A percentile compares a stretch with the other conserved stretches of the same genome.
These are phyloP conservation scores for Hippocampus abdominalis DNA, from an alignment of 2,113 vertebrate species.

Conservation along the genomic window DNA sequence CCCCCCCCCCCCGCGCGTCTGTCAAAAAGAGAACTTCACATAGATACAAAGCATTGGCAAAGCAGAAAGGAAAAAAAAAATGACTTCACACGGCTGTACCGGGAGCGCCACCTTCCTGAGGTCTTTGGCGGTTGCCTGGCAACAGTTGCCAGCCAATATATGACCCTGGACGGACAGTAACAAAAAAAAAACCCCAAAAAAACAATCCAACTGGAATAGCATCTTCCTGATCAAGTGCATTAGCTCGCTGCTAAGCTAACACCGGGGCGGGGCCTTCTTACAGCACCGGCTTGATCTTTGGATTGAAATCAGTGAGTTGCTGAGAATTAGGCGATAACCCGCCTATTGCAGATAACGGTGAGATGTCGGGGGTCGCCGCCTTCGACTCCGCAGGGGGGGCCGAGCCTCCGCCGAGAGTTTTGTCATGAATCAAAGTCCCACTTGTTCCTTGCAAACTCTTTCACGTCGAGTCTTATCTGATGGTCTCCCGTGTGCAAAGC, in stretches of 20 bases:
- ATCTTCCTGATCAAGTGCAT: not conserved
- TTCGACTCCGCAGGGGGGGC: conserved; percentile 38
- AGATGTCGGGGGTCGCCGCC: conserved; percentile 44
- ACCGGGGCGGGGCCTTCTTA: not conserved
- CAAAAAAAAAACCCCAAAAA: not conserved
- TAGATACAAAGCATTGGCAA: too few relatives aligned
- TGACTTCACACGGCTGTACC: not conserved
- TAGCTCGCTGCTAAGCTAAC: conserved; percentile 8
- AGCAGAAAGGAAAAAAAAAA: too few relatives aligned
- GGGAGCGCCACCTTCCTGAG: conserved; percentile 8
- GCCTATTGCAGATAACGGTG: conserved; percentile 57
- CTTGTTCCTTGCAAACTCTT: conserved; percentile 55
- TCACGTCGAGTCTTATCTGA: conserved; percentile 63
- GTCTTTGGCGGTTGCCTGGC: conserved; percentile 15
- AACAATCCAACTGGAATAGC: not conserved
- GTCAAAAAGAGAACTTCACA: conserved; percentile 44
- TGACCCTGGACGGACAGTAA: not conserved
- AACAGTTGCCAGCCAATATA: conserved; percentile 13
- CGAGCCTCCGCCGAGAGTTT: conserved; percentile 54
- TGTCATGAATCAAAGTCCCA: conserved; percentile 70
- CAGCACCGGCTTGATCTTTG: not conserved
- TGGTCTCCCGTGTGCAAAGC: conserved; percentile 55
- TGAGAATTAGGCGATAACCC: conserved; percentile 63
- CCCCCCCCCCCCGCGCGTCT: conserved; percentile 59
- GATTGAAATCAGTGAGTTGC: conserved; percentile 11